These are phyloP conservation scores for Corella eumyota DNA, from an alignment of 23 tunicate species.

Conservation along the genomic window DNA sequence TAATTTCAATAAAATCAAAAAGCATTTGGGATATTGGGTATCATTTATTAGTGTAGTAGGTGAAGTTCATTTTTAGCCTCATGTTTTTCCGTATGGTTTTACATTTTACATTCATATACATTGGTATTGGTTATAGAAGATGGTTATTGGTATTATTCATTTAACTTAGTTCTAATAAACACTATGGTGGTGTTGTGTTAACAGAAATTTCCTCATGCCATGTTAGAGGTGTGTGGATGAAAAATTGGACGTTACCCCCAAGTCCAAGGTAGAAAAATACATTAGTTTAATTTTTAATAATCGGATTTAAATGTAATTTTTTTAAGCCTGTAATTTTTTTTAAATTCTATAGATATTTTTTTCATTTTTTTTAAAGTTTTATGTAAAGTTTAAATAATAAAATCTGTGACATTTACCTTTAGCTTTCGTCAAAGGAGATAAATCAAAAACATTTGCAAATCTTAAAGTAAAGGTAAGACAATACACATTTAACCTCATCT, in stretches of 20 bases:
- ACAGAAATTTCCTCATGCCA: conserved; percentile 52
- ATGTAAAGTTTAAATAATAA: conserved; percentile 1
- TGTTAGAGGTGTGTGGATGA: conserved; percentile 93
- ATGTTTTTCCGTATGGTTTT: too few relatives aligned
- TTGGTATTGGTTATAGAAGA: neutral
- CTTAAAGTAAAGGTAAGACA: conserved; percentile 53
- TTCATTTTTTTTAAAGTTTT: neutral
- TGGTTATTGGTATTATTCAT: neutral
- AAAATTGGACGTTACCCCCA: conserved; percentile 99
- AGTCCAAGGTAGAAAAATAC: conserved; percentile 58
- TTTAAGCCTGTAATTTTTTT: neutral
- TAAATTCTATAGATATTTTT: neutral
- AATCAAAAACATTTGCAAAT: conserved; percentile 69
- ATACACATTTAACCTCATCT: too few relatives aligned
- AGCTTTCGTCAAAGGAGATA: conserved; percentile 90
- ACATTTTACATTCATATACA: too few relatives aligned
- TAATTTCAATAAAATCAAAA: too few relatives aligned
- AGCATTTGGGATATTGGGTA: too few relatives aligned
- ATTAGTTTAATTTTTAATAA: neutral
- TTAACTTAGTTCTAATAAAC: neutral
- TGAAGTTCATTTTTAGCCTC: too few relatives aligned
- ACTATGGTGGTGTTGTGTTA: conserved; percentile 2
- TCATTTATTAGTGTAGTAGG: too few relatives aligned
- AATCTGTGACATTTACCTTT: conserved; percentile 5
- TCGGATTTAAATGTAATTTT: neutral